phyloP scores from a whole-genome alignment of 1,140 invertebrate species.

The Drosophila ogumai region DNA sequence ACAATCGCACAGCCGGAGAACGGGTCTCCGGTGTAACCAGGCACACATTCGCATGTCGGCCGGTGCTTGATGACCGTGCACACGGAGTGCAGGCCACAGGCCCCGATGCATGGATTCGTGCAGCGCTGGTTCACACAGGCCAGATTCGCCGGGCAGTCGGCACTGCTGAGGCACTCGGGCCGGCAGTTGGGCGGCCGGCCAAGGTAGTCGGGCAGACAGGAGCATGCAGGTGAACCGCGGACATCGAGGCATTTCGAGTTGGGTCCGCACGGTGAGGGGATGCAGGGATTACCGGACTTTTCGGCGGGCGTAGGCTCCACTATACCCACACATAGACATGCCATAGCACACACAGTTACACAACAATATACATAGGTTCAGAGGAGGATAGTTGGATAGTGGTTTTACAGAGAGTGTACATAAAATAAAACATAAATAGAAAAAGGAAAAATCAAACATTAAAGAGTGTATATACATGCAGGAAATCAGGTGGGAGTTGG shows the following conservation, averaged over 20 bases:
- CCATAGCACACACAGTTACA: conserved; percentile 62
- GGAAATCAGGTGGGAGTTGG: conserved; percentile 20
- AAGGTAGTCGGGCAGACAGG: conserved; percentile 90
- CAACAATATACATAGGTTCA: conserved; percentile 62
- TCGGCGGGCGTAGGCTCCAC: conserved; percentile 68
- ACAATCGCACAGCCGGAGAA: conserved; percentile 87
- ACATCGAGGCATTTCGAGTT: conserved; percentile 91
- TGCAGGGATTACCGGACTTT: conserved; percentile 86
- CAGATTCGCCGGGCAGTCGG: conserved; percentile 90
- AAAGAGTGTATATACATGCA: conserved; percentile 80
- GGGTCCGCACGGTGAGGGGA: conserved; percentile 91
- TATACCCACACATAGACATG: conserved; percentile 56
- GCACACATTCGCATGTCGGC: conserved; percentile 89
- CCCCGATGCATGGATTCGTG: conserved; percentile 91
- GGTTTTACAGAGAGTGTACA: conserved; percentile 61
- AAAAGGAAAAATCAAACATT: conserved; percentile 62
- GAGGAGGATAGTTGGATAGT: conserved; percentile 53
- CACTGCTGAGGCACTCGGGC: conserved; percentile 91
- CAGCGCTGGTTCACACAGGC: conserved; percentile 93
- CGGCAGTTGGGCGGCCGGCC: conserved; percentile 92
- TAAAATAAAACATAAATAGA: conserved; percentile 74
- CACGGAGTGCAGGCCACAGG: conserved; percentile 90
- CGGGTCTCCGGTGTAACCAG: conserved; percentile 92
- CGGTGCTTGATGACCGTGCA: conserved; percentile 92
- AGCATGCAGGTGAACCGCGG: conserved; percentile 90